These are phyloP conservation scores for Maniola jurtina DNA, from an alignment of 1,140 invertebrate genomes.

Conservation along the genomic window DNA sequence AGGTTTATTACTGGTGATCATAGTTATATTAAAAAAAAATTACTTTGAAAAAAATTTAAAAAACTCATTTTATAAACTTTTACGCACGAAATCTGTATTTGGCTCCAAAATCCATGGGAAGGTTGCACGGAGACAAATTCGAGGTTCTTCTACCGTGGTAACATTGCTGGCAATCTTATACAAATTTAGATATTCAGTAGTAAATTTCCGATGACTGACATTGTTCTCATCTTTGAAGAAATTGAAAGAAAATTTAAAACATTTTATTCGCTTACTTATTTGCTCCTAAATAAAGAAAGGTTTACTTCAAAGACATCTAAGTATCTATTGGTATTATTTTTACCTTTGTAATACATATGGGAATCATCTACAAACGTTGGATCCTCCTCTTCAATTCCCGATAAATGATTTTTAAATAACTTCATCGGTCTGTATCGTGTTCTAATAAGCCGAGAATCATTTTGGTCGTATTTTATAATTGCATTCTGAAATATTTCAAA, in stretches of 20 bases:
- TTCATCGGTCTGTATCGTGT: slow-evolving; percentile 69
- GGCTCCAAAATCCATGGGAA: slow-evolving; percentile 70
- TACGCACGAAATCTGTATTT: slow-evolving; percentile 56
- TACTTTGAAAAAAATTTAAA: too few species aligned
- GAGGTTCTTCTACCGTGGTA: slow-evolving; percentile 58
- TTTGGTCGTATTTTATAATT: slow-evolving; percentile 55
- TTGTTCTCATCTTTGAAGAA: slow-evolving; percentile 60
- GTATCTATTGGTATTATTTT: background rate
- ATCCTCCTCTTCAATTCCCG: slow-evolving; percentile 58
- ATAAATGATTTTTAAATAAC: slow-evolving; percentile 63
- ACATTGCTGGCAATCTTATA: slow-evolving; percentile 63
- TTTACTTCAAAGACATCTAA: background rate
- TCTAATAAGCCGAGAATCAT: slow-evolving; percentile 63
- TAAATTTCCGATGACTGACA: slow-evolving; percentile 59
- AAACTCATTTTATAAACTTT: background rate
- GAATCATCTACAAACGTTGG: slow-evolving; percentile 68
- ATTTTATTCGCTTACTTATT: background rate
- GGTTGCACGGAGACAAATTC: slow-evolving; percentile 55
- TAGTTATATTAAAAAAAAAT: too few species aligned
- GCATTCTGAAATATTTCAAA: slow-evolving; percentile 42
- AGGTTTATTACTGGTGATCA: too few species aligned
- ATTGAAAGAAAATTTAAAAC: slow-evolving; percentile 11
- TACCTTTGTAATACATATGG: slow-evolving; percentile 70
- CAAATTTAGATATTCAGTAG: slow-evolving; percentile 57
- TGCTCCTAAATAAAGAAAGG: background rate